Conservation (phyloP, 2,888 invertebrate species). For the Cheilosia vulpina region DNA sequence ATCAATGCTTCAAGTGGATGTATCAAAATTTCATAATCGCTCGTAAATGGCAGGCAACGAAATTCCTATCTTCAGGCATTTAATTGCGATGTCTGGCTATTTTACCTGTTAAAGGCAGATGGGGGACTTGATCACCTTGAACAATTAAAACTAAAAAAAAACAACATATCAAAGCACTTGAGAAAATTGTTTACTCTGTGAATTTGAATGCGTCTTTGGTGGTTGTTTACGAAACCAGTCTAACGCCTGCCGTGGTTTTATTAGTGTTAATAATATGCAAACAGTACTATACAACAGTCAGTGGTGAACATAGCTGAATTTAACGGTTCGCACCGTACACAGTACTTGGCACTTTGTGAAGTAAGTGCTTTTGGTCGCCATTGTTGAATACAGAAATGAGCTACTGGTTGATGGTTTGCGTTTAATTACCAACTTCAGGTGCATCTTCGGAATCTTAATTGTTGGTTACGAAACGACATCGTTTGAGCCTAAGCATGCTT, state of each 20-base stretch:
- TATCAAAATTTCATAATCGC: constrained; percentile 48
- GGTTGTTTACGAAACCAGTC: constrained; percentile 27
- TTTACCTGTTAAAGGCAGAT: constrained; percentile 42
- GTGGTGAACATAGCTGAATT: not conserved
- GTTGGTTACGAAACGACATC: too few relatives aligned
- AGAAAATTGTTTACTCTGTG: constrained; percentile 30
- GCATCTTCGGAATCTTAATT: too few relatives aligned
- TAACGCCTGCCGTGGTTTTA: constrained; percentile 12
- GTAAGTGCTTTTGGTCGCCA: too few relatives aligned
- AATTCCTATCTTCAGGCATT: constrained; percentile 34
- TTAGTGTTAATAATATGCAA: constrained; percentile 36
- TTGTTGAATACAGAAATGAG: too few relatives aligned
- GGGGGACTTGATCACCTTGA: constrained; percentile 66
- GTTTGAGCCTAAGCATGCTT: too few relatives aligned
- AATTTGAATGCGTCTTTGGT: constrained; percentile 20
- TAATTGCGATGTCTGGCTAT: constrained; percentile 35
- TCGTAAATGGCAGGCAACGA: constrained; percentile 24
- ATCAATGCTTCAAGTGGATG: constrained; percentile 24
- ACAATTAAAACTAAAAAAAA: constrained; percentile 42
- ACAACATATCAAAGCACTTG: constrained; percentile 14
- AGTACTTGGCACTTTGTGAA: not conserved
- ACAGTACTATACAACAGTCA: not conserved
- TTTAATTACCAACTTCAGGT: too few relatives aligned
- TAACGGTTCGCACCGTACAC: too few relatives aligned
- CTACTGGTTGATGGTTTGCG: too few relatives aligned